Evolutionary conservation across 2,113 vertebrate species (phyloP), one percentile per base, ranked within the genome.

Genomic region (Tricholaema leucomelas): DNA sequence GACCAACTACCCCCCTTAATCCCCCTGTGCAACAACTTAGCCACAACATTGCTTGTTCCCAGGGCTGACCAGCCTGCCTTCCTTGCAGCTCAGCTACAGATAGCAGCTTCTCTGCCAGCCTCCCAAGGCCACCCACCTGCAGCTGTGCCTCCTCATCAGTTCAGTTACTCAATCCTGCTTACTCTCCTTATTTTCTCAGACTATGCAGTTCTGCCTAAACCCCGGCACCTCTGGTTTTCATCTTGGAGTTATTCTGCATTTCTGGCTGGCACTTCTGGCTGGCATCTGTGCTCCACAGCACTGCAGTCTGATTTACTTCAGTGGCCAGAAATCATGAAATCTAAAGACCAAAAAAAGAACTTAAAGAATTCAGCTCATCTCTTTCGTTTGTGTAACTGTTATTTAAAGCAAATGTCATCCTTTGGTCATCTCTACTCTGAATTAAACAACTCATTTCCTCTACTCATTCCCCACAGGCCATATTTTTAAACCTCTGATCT

Each of bases 381-480:
- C 3, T 77, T 86, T 72, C 90, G 88, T 83, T 95, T 80, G 55
- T 93, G 85, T 86, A 55, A 81, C 58, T 78, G 20, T 54, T 88
- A 52, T 88, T 93, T 90, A 78, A 88, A 93, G 40, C 3, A 78
- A 93, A 69, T 4, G 2, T 2, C 7, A 35, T 55, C 60, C 60
- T 83, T 90, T 94, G 24, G 58, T 90, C 65, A 81, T 78, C 48
- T 77, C 33, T 71, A n/a, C 27, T 92, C 27, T 65, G 61, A 86
- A 67, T 81, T 64, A 86, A 88, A 75, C 73, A 81, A 60, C 33
- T 88, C 6, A 84, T 90, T 94, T 96, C 91, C 92, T 94, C 78
- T 18, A 71, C 58, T 72, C 11, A 86, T 93, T 86, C 52, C 69
- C 84, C 54, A 64, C 15, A 75, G 42, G 56, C 46, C 6, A 52